Evolutionary conservation across 2,113 vertebrate genomes (phyloP).

Genomic region (Etia nguti): DNA sequence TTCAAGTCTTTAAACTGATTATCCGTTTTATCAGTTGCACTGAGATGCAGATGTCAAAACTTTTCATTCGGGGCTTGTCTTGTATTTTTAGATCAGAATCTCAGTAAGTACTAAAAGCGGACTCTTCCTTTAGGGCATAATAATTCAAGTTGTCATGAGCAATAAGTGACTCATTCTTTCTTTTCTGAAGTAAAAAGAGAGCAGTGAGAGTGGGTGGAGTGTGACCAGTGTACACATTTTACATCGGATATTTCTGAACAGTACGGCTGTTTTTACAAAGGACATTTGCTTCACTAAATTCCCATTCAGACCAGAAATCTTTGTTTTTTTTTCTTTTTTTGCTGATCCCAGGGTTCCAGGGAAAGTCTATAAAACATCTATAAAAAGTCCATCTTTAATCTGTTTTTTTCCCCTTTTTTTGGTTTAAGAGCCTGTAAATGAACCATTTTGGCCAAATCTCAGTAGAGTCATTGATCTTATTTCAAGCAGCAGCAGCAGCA

Average conservation of each 20-base stretch:
- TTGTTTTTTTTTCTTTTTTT: neutral
- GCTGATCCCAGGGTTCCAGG: neutral
- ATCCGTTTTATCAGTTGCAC: neutral
- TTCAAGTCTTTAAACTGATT: neutral
- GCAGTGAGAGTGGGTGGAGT: neutral
- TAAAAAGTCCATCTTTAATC: neutral
- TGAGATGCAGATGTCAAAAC: neutral
- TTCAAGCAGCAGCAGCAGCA: neutral
- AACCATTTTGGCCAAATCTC: neutral
- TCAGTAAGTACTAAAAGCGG: neutral
- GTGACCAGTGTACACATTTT: neutral
- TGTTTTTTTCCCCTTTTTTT: neutral
- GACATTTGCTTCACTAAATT: neutral
- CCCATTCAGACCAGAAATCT: neutral
- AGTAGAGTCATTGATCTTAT: neutral
- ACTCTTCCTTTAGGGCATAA: neutral
- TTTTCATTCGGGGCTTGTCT: neutral
- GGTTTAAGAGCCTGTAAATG: neutral
- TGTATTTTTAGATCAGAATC: neutral
- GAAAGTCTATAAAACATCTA: neutral
- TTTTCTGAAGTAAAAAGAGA: neutral
- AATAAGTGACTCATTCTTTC: neutral
- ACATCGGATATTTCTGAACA: neutral
- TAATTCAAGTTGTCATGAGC: neutral
- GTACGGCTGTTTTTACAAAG: neutral